Evolutionary conservation across 2,113 vertebrate species (phyloP), one percentile per base, ranked within the genome.

Genomic region (Mugil cephalus): DNA sequence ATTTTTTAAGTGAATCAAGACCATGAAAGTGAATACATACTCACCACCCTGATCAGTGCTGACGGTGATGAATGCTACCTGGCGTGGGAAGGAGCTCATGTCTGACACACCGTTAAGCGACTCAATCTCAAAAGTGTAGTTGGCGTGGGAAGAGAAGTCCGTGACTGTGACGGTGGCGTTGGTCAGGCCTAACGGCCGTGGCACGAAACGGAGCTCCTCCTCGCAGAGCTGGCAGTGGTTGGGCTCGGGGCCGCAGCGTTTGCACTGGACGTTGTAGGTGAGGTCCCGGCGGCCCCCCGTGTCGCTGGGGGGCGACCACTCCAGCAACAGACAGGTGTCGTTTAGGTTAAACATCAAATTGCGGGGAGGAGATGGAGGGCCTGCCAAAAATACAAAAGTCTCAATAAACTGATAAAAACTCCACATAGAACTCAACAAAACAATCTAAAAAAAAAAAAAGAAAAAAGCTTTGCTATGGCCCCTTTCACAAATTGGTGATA

Each of bases 81-180:
- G 94, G 70, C 95, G 96, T 61, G 96, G 96, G 74, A 94, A 95
- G 78, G 95, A 95, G 74, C 96, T 97, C 77, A 97, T 66, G 73
- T 95, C 94, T 0, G 97, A 98, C 79, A 99, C 97, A 0, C 97
- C 97, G 15, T 98, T 99, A 10, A 89, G 93, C 43, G 96, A 96
- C 89, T 98, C 95, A 0, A 99, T 97, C 94, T 98, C 96, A 38
- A 99, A 99, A 74, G 97, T 99, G 88, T 99, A 99, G 94, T 99
- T 99, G 83, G 91, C 95, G 1, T 99, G 96, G 0, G 96, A 91
- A 6, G 96, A 92, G 74, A 99, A 97, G 90, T 98, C 97, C 47
- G 93, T 90, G 42, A 98, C 95, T 0, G 95, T 94, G 42, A 99
- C 97, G 0, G 95, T 96, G 70, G 84, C 92, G 74, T 97, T 96